Base-by-base conservation (phyloP, 2,888 invertebrate species). In the Eupithecia subfuscata region DNA sequence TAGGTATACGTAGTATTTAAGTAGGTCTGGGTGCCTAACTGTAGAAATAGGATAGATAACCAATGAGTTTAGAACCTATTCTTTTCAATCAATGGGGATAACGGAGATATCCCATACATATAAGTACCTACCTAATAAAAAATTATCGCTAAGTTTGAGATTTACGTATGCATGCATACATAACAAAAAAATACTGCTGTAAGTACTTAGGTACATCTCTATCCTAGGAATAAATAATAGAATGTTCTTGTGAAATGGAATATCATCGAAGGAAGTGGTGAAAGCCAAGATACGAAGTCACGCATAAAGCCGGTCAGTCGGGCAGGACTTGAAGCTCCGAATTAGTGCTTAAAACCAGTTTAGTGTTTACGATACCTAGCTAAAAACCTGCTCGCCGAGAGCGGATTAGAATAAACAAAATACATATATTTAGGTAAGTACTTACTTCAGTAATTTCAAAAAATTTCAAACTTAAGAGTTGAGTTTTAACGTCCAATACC, bases 191-290 rank as follows among this genome's bases (percentile, higher is more conserved):
- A 37, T 37, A 37, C 37, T 37, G 37, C 37, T 4, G 37, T 37
- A 37, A 6, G 37, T 37, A 34, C 5, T 5, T 4, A 37, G 37
- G 5, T 4, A 37, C 37, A 8, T 37, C 8, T 37, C 7, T 40
- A 5, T 48, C 16, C 48, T 8, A 48, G 48, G 8, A 48, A 48
- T 48, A 56, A 22, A 11, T 9, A 22, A 9, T 56, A 22, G 9
- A 3, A 11, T 56, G 11, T 56, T 22, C 52, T 18, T 18, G 11
- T n/a, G n/a, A 37, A 43, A 43, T 43, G 60, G 7, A 12, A 43
- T 63, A 71, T 71, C 63, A 11, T 48, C 71, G 11, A 65, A 74
- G 65, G 73, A 78, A 69, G 72, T 43, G 75, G 78, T 71, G 75
- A 78, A 78, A 78, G 78, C 70, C 67, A 63, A 43, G 14, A 48